Conservation (phyloP, 1,140 invertebrate species). For the Homalodisca vitripennis region DNA sequence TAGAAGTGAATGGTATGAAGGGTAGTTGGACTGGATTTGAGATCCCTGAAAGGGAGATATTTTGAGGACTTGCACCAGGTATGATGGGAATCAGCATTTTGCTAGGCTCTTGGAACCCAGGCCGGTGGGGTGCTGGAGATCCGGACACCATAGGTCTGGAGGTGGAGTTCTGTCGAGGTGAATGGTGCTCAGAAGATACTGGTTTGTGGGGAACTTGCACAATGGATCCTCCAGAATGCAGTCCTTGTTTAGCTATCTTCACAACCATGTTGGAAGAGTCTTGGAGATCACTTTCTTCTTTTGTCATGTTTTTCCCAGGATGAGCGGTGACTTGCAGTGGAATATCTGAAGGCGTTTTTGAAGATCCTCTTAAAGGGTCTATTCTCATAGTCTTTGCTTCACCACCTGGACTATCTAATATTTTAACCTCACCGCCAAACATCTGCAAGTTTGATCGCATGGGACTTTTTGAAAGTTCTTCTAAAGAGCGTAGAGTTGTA, state of each 20-base stretch:
- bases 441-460: slow-evolving; percentile 60
- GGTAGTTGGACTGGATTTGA: slow-evolving; percentile 15
- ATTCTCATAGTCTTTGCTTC: slow-evolving; percentile 70
- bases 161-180: background rate
- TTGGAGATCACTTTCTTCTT: slow-evolving; percentile 22
- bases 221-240: slow-evolving; percentile 48
- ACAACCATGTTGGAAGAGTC: slow-evolving; percentile 40
- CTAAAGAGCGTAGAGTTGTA: slow-evolving; percentile 54
- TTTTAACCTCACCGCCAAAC: slow-evolving; percentile 77
- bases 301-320: slow-evolving; percentile 4
- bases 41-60: slow-evolving; percentile 46
- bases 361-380: slow-evolving; percentile 49
- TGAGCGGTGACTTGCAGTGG: slow-evolving; percentile 13
- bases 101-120: slow-evolving; percentile 44
- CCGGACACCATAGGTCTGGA: background rate
- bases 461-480: slow-evolving; percentile 54
- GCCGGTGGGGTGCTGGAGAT: background rate
- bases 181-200: background rate
- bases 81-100: slow-evolving; percentile 57
- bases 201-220: slow-evolving; percentile 40
- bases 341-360: slow-evolving; percentile 8
- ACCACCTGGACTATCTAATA: slow-evolving; percentile 61
- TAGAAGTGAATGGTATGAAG: slow-evolving; percentile 41
- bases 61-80: slow-evolving; percentile 58
- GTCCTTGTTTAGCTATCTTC: slow-evolving; percentile 49